Percentiles rank a stretch among this genome's conserved stretches.
phyloP scores from a whole-genome alignment of 2,113 vertebrate genomes.

The Scomber japonicus region DNA sequence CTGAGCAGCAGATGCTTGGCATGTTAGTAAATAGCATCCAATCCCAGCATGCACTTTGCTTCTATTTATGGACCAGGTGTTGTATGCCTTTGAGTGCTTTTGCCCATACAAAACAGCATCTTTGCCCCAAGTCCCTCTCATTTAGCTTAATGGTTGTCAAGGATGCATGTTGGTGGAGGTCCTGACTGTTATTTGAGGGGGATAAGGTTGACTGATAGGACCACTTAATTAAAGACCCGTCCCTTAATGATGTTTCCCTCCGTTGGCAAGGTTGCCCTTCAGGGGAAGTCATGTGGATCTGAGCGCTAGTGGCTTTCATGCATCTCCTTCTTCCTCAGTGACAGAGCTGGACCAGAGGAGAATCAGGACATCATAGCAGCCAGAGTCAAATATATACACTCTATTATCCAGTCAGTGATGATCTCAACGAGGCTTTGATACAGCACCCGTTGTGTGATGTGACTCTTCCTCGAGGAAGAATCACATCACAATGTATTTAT shows the following conservation, averaged over 20 bases:
- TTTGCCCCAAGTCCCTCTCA: neutral
- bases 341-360: constrained; percentile 22
- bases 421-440: constrained; percentile 14
- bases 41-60: constrained; percentile 25
- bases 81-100: constrained; percentile 14
- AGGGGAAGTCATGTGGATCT: constrained; percentile 34
- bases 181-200: constrained; percentile 10
- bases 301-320: constrained; percentile 15
- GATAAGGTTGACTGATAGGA: constrained; percentile 18
- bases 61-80: constrained; percentile 51
- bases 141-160: constrained; percentile 31
- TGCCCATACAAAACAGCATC: constrained; percentile 4
- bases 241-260: constrained; percentile 30
- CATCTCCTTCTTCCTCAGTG: constrained; percentile 1
- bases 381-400: neutral
- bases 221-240: constrained; percentile 53
- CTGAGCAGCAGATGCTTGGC: constrained; percentile 29
- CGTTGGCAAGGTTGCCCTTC: constrained; percentile 35
- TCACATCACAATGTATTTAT: neutral
- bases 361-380: constrained; percentile 25
- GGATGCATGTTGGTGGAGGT: constrained; percentile 9
- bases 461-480: neutral
- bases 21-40: constrained; percentile 42
- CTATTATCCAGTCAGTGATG: constrained; percentile 7
- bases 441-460: neutral